phyloP scores from a whole-genome alignment of 2,888 invertebrate species.

The Melipona bicolor region DNA sequence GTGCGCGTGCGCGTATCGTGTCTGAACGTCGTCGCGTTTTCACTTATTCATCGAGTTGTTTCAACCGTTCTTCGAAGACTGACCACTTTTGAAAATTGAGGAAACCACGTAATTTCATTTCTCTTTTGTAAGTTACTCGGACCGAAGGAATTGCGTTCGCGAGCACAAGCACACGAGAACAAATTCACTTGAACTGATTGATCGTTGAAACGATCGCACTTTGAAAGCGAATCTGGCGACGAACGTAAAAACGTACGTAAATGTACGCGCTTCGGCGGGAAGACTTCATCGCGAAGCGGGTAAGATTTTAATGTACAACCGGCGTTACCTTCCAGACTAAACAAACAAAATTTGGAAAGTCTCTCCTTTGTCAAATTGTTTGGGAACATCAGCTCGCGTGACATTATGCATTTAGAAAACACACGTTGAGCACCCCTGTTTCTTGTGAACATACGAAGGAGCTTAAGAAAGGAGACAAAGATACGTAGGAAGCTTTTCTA shows the following conservation, averaged over 20 bases:
- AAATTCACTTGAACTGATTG: not conserved
- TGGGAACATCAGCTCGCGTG: not conserved
- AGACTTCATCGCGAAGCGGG: not conserved
- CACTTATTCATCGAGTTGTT: conserved; percentile 10
- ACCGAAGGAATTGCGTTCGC: conserved; percentile 55
- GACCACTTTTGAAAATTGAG: conserved; percentile 21
- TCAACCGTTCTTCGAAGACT: conserved; percentile 48
- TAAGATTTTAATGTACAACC: conserved; percentile 15
- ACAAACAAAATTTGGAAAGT: not conserved
- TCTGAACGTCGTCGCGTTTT: conserved; percentile 10
- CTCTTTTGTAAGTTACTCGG: conserved; percentile 9
- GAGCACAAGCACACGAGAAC: not conserved
- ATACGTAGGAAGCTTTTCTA: not conserved
- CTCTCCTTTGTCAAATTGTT: not conserved
- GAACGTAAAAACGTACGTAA: not conserved
- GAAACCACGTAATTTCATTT: conserved; percentile 21
- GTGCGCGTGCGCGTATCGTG: not conserved
- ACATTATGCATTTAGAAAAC: not conserved
- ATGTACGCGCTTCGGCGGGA: not conserved
- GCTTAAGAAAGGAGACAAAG: too few species aligned
- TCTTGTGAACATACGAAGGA: too few species aligned
- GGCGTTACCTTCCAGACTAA: conserved; percentile 2
- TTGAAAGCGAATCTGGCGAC: not conserved
- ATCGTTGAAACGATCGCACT: not conserved
- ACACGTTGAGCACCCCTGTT: not conserved